Percentiles rank a stretch among this genome's conserved stretches.
Conservation (phyloP, 2,888 invertebrate genomes). For the Neoitamus cyanurus region DNA sequence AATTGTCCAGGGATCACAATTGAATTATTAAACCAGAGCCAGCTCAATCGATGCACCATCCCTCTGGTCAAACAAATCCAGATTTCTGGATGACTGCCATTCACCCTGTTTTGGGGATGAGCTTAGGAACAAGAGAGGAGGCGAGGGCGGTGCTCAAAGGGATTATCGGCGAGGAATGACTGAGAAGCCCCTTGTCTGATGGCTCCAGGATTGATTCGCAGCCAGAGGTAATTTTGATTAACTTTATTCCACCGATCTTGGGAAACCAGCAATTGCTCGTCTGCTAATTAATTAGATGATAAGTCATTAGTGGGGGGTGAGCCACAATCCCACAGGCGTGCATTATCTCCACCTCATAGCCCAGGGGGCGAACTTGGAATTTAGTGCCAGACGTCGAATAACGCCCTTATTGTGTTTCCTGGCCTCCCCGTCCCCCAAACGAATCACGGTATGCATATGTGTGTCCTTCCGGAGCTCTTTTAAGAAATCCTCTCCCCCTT, state of each 20-base stretch:
- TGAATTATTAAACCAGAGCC: conserved; percentile 15
- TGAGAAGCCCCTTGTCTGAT: conserved; percentile 23
- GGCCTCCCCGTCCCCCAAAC: neutral
- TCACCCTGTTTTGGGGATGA: neutral
- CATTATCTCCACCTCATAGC: neutral
- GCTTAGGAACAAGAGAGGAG: neutral
- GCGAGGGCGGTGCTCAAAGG: conserved; percentile 19
- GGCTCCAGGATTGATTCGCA: neutral
- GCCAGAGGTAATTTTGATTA: conserved; percentile 40
- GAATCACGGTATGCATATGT: neutral
- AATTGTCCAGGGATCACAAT: conserved; percentile 39
- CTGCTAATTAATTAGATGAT: conserved; percentile 36
- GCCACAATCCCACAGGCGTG: neutral
- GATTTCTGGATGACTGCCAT: neutral
- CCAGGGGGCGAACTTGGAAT: neutral
- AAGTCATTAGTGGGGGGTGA: neutral
- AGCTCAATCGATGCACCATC: neutral
- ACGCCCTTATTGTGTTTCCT: conserved; percentile 27
- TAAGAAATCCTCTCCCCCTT: neutral
- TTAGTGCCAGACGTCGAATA: conserved; percentile 9
- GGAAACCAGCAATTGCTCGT: neutral
- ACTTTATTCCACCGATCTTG: conserved; percentile 3
- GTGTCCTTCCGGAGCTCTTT: conserved; percentile 21
- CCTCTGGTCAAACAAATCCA: conserved; percentile 13
- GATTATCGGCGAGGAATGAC: conserved; percentile 6